phyloP scores from a whole-genome alignment of 1,140 invertebrate species.

The Araneus ventricosus region DNA sequence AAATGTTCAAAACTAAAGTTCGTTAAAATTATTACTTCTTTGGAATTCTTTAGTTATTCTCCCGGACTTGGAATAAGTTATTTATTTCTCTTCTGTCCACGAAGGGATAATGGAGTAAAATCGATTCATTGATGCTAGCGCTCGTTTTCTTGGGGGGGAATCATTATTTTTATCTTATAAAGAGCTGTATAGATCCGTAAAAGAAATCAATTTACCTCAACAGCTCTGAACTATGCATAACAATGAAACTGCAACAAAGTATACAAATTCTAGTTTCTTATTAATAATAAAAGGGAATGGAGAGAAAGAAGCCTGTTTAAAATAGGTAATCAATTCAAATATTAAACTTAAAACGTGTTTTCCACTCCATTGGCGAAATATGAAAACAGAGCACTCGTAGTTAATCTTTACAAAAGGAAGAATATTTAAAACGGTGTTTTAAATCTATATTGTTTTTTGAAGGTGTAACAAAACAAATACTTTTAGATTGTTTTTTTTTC shows the following conservation, averaged over 20 bases:
- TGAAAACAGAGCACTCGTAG: not conserved
- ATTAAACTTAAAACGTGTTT: not conserved
- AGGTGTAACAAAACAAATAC: not conserved
- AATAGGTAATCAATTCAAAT: conserved; percentile 9
- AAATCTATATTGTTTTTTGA: not conserved
- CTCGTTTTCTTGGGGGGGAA: not conserved
- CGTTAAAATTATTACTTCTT: conserved; percentile 30
- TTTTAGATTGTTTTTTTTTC: not conserved
- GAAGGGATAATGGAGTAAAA: conserved; percentile 31
- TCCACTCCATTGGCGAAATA: not conserved
- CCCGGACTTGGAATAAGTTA: conserved; percentile 4
- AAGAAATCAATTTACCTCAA: conserved; percentile 37
- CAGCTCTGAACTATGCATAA: not conserved
- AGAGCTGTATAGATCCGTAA: not conserved
- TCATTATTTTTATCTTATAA: conserved; percentile 44
- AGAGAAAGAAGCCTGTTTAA: not conserved
- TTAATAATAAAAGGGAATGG: not conserved
- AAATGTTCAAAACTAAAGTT: conserved; percentile 5
- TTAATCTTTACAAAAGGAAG: no score
- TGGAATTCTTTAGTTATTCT: not conserved
- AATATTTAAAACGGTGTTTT: not conserved
- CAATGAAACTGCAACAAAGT: not conserved
- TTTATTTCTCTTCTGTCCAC: conserved; percentile 33
- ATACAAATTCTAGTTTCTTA: not conserved
- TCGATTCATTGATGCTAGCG: conserved; percentile 19